Evolutionary conservation across 2,888 invertebrate species (phyloP), one percentile per base, ranked within the genome.

Genomic region (Scaptomyza parva): DNA sequence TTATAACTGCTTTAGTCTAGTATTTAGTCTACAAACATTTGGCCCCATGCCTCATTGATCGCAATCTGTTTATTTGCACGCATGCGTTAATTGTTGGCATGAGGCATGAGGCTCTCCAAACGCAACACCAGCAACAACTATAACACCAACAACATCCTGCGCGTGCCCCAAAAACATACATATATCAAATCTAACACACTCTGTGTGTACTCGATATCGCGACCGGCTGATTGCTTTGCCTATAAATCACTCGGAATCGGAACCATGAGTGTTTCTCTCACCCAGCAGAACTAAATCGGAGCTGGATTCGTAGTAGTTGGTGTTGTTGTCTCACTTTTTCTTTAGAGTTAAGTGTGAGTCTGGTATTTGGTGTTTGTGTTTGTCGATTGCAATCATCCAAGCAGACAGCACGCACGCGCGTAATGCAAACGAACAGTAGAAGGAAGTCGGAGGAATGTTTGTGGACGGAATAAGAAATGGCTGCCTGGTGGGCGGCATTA

Each of bases 351-450:
- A 69, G 57, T 75, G 58, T 40, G 44, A 52, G 66, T 76, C 55
- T 64, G 59, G 51, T 66, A 61, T 68, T 80, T 84, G 68, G 3
- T 35, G 2, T 17, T 8, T 14, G 1, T 22, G 22, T 5, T 22
- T 8, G 77, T 77, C 82, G 84, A 84, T 84, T 86, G 87, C 82
- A 84, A 84, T 84, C 82, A 80, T 83, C 68, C 63, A 26, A 65
- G 68, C 63, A 65, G 86, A 85, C 87, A 87, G 82, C 85, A 85
- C 87, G 87, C 85, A 87, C 83, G 86, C 85, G 83, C 73, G 68
- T 81, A 60, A 52, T 61, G 55, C 57, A 59, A 62, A 67, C 51
- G 37, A 63, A 61, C 63, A 67, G 53, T 24, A 20, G 48, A 2
- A n/a, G 0, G 0, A 7, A 17, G 43, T 39, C 26, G 28, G 54